Percentiles rank a stretch among this genome's conserved stretches.
Conservation (phyloP, 2,113 vertebrate species). For the Peromyscus leucopus region DNA sequence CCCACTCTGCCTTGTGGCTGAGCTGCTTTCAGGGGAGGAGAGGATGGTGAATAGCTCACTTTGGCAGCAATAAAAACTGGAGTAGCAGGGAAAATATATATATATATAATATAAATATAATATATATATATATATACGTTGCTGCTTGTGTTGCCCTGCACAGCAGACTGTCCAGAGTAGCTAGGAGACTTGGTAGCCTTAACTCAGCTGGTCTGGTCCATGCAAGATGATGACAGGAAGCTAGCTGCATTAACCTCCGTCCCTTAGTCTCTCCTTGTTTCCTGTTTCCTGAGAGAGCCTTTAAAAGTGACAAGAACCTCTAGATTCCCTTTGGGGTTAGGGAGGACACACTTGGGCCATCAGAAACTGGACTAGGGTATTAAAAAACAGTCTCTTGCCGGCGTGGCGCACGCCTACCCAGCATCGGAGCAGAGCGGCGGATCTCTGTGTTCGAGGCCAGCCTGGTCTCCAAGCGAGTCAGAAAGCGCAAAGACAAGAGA, state of each 20-base stretch:
- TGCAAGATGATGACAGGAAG: background rate
- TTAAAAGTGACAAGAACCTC: background rate
- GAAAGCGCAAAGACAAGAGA: too few species aligned
- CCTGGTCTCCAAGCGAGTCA: too few species aligned
- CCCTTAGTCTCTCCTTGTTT: background rate
- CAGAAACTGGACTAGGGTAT: too few species aligned
- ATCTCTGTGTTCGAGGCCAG: too few species aligned
- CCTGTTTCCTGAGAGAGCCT: background rate
- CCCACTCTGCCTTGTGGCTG: background rate
- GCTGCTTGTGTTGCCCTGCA: background rate
- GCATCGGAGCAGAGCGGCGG: too few species aligned
- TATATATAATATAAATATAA: background rate
- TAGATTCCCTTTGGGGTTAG: background rate
- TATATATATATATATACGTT: background rate
- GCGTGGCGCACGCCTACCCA: too few species aligned
- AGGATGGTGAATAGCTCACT: background rate
- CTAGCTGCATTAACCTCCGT: background rate
- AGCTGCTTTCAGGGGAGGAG: background rate
- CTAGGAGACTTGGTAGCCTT: background rate
- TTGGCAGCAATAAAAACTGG: slow-evolving; percentile 5
- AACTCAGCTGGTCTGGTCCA: background rate
- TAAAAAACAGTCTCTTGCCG: too few species aligned
- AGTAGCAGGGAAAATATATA: background rate
- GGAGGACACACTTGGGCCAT: background rate
- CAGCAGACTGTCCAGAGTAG: background rate